A percentile compares a stretch with the other conserved stretches of the same genome.
Evolutionary conservation across 2,888 invertebrate genomes (phyloP).

Genomic region (Xylocampa areola): DNA sequence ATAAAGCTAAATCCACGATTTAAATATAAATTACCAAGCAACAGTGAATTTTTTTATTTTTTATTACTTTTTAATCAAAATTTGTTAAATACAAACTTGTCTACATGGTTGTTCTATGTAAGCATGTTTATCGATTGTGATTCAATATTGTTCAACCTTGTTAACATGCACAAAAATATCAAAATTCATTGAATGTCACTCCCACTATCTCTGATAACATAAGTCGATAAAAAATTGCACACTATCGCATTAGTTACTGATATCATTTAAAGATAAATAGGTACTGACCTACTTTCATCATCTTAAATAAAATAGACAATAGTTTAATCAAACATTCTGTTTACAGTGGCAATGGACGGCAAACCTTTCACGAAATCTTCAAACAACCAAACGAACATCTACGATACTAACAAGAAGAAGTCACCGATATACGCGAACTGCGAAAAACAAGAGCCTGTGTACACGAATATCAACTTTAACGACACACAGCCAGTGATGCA

Average conservation of each 20-base stretch:
- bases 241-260: slow-evolving; percentile 15
- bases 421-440: slow-evolving; percentile 82
- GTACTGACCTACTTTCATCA: slow-evolving; percentile 35
- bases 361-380: slow-evolving; percentile 77
- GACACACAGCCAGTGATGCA: slow-evolving; percentile 67
- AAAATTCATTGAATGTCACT: background rate
- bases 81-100: too few species aligned
- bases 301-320: slow-evolving; percentile 16
- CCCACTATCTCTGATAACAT: slow-evolving; percentile 25
- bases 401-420: slow-evolving; percentile 74
- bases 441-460: slow-evolving; percentile 74
- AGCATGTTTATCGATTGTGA: background rate
- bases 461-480: slow-evolving; percentile 79
- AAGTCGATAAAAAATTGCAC: slow-evolving; percentile 1
- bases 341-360: slow-evolving; percentile 84
- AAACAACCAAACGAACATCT: slow-evolving; percentile 67
- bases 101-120: too few species aligned
- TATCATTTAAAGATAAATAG: slow-evolving; percentile 29
- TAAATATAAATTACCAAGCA: background rate
- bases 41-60: too few species aligned
- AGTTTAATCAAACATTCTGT: slow-evolving; percentile 36
- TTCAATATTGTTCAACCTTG: background rate
- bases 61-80: too few species aligned
- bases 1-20: fast-evolving
- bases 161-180: background rate